A percentile compares a stretch with the other conserved stretches of the same genome.
These are phyloP conservation scores for Tokudaia muenninki DNA, from an alignment of 2,797 vertebrate species.

Conservation along the genomic window DNA sequence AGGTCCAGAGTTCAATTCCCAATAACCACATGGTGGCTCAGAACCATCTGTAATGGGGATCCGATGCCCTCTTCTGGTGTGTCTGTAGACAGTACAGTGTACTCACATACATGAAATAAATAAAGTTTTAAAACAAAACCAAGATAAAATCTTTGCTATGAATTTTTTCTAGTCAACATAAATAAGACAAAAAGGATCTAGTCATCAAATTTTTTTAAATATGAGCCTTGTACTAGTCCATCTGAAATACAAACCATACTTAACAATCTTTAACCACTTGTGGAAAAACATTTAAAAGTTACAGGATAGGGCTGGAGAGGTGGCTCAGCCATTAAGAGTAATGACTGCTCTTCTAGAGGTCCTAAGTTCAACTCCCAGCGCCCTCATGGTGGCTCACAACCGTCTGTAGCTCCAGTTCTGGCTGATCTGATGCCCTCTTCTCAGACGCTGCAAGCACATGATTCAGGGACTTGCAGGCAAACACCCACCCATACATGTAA, in stretches of 20 bases:
- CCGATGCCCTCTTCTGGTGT: too few species aligned
- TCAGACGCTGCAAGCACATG: background rate
- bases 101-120: too few species aligned
- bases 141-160: background rate
- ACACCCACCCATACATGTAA: background rate
- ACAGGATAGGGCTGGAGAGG: background rate
- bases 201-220: background rate
- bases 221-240: background rate
- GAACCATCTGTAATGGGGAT: background rate
- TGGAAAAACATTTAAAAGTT: background rate
- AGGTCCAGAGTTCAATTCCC: background rate
- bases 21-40: background rate
- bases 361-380: background rate
- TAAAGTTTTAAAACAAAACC: too few species aligned
- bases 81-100: too few species aligned
- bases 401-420: background rate
- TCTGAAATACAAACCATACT: background rate
- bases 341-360: background rate
- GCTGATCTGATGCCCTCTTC: background rate
- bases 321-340: background rate
- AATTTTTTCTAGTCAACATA: background rate
- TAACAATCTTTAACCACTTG: conserved; percentile 26
- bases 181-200: background rate
- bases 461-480: background rate
- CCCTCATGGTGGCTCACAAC: background rate